Percentiles rank a stretch among this genome's conserved stretches.
Evolutionary conservation across 2,888 invertebrate genomes (phyloP).

Genomic region (Lycophotia porphyrea): DNA sequence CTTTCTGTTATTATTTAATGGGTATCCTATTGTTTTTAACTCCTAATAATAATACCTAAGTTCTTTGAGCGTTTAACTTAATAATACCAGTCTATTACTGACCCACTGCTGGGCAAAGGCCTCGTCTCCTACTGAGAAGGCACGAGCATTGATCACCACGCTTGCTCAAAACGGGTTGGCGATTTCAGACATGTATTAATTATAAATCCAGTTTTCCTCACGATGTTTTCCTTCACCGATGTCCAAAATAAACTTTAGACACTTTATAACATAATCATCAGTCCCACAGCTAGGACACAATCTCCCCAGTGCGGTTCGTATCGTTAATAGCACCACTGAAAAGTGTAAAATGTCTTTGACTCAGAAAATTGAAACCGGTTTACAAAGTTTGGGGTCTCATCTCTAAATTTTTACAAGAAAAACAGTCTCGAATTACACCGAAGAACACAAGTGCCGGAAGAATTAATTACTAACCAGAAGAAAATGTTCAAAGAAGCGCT

Average conservation of each 20-base stretch:
- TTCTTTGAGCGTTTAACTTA: background rate
- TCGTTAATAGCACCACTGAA: background rate
- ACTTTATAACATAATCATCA: background rate
- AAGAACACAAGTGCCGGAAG: slow-evolving; percentile 24
- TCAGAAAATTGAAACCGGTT: background rate
- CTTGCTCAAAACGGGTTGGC: background rate
- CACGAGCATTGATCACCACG: background rate
- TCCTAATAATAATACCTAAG: background rate
- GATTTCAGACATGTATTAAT: background rate
- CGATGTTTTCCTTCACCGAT: background rate
- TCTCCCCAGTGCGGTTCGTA: background rate
- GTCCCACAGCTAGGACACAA: background rate
- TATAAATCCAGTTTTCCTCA: background rate
- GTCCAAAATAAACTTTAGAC: background rate
- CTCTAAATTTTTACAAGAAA: slow-evolving; percentile 16
- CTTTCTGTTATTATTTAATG: slow-evolving; percentile 13
- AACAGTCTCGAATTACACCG: slow-evolving; percentile 19
- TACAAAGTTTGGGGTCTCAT: slow-evolving; percentile 1
- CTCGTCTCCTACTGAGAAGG: background rate
- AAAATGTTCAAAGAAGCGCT: slow-evolving; percentile 54
- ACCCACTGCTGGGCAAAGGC: background rate
- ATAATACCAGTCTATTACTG: background rate
- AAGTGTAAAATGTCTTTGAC: background rate
- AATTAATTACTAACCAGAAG: slow-evolving; percentile 37
- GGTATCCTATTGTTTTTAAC: background rate